phyloP scores from a whole-genome alignment of 1,140 invertebrate species.

The silkworm (Bombyx mori) region DNA sequence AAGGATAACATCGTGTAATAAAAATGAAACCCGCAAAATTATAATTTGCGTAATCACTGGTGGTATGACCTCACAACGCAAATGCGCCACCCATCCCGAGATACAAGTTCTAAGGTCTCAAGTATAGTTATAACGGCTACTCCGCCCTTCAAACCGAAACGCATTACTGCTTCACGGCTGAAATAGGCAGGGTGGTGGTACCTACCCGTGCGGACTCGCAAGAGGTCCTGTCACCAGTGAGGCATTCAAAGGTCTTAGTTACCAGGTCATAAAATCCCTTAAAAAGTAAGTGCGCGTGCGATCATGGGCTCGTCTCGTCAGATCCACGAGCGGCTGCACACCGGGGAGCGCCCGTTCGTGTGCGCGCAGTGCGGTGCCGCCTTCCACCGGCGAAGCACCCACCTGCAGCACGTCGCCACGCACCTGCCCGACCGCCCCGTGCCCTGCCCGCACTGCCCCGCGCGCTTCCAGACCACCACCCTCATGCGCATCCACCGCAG shows the following conservation, averaged over 20 bases:
- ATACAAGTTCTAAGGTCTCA: no score
- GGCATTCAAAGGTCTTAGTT: neutral
- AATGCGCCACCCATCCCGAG: no score
- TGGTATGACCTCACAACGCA: no score
- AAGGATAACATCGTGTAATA: no score
- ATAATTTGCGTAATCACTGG: no score
- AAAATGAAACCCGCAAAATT: no score
- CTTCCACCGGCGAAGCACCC: conserved; percentile 53
- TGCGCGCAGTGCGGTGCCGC: conserved; percentile 72
- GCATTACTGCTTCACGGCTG: no score
- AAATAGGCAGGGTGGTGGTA: neutral
- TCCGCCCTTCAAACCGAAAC: no score
- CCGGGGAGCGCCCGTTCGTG: conserved; percentile 76
- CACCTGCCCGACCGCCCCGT: conserved; percentile 54
- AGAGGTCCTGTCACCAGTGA: no score
- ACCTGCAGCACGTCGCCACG: conserved; percentile 50
- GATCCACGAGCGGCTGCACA: conserved; percentile 70
- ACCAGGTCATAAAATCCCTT: neutral
- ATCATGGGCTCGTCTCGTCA: conserved; percentile 11
- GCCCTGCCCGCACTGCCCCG: conserved; percentile 22
- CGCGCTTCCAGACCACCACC: conserved; percentile 22
- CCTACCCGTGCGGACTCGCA: neutral
- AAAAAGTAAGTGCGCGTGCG: neutral
- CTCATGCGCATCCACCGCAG: conserved; percentile 49
- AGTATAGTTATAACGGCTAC: no score